Conservation (phyloP, 1,140 invertebrate species). For the Sarcophaga bullata region DNA sequence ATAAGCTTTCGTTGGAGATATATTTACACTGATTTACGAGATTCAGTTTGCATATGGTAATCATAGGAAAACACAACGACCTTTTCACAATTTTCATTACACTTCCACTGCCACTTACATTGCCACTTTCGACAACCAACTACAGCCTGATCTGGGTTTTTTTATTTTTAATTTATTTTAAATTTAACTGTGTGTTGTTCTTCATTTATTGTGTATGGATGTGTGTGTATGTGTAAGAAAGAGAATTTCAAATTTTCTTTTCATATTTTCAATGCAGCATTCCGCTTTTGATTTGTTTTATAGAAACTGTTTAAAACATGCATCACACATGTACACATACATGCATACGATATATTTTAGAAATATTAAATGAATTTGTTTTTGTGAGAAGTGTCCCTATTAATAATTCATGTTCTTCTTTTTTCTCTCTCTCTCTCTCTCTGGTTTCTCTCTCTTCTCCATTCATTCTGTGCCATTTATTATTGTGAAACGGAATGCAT, state of each 20-base stretch:
- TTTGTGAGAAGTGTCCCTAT: background rate
- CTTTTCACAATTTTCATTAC: slow-evolving; percentile 14
- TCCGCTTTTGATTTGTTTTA: background rate
- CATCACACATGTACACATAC: background rate
- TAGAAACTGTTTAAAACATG: background rate
- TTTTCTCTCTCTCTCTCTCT: too few species aligned
- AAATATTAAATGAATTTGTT: slow-evolving; percentile 1
- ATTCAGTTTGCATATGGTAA: slow-evolving; percentile 64
- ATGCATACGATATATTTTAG: background rate
- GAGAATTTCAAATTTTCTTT: background rate
- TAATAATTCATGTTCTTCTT: too few species aligned
- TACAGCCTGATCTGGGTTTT: too few species aligned
- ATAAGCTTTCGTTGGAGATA: slow-evolving; percentile 62
- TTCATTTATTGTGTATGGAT: too few species aligned
- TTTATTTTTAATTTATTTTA: background rate
- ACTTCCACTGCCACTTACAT: too few species aligned
- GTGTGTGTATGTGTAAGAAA: background rate
- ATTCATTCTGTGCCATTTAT: background rate
- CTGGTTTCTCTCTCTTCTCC: background rate
- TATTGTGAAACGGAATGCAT: background rate
- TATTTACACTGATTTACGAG: slow-evolving; percentile 65
- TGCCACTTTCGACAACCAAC: too few species aligned
- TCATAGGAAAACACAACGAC: slow-evolving; percentile 50
- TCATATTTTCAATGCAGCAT: background rate
- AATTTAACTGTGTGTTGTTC: background rate